Base-by-base conservation (phyloP, 2,797 vertebrate species). In the Galagoides demidoff region DNA sequence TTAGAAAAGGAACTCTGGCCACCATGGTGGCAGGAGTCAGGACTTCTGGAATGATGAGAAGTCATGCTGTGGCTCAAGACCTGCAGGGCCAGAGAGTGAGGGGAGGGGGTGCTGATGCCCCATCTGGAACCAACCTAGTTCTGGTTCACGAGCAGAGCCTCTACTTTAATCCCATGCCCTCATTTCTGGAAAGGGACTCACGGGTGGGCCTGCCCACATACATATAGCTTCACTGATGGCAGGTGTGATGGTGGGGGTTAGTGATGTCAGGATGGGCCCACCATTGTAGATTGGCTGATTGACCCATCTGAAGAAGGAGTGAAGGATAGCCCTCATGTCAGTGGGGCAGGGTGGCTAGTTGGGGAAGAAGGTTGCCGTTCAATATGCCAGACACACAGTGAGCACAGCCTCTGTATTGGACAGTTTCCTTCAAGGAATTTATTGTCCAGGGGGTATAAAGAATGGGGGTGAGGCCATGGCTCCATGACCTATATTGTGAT, bases 331-430 rank as follows among this genome's bases (percentile, higher is more conserved):
- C 34, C 27, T 43, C 19, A 4, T 64, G 59, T 64, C 31, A 61
- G 8, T 49, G 79, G 43, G 52, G 20, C 27, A 85, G 19, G 37
- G 20, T n/a, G n/a, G 25, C 23, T n/a, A 43, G 49, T 37, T 37
- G 49, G 39, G 27, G 59, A n/a, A 83, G 19, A 52, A 77, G 22
- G 37, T 29, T 71, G 52, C 27, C 55, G 7, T 34, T 64, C 43
- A 14, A 3, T 7, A 1, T 34, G 37, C 16, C 19, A 49, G 55
- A 77, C 0, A 1, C 4, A 17, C 43, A 23, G 5, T 27, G 34
- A 92, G 34, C 49, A 61, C 61, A 59, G 55, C 9, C 68, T 34
- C 16, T 61, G 31, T 5, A 2, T 31, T 1, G 43, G 31, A 27
- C 9, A 14, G 19, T 12, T 37, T 4, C 19, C 27, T 12, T 78